Evolutionary conservation across 1,140 invertebrate species (phyloP).

Genomic region (Drosophila ercepeae): DNA sequence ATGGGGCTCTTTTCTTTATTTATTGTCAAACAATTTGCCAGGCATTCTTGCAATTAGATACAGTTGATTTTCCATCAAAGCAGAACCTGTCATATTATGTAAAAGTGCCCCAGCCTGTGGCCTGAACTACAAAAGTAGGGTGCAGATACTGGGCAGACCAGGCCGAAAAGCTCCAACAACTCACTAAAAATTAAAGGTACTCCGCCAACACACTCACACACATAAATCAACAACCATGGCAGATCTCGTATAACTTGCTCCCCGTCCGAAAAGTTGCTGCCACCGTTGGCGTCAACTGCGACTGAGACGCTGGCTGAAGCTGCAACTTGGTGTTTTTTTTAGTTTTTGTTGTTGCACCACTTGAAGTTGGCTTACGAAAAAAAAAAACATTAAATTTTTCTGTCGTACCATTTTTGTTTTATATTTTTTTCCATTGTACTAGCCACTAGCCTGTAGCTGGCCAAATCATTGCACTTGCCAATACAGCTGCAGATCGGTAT

Average conservation of each 20-base stretch:
- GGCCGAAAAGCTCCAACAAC: conserved; percentile 50
- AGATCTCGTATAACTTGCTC: conserved; percentile 74
- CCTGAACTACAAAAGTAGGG: conserved; percentile 8
- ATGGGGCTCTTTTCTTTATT: not conserved
- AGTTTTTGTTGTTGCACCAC: conserved; percentile 46
- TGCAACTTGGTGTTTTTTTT: conserved; percentile 36
- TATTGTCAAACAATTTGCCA: conserved; percentile 9
- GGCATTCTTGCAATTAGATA: conserved; percentile 22
- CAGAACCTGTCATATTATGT: conserved; percentile 5
- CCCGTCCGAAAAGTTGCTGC: conserved; percentile 68
- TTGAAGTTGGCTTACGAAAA: conserved; percentile 60
- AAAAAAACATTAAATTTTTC: conserved; percentile 61
- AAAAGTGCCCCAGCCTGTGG: conserved; percentile 1
- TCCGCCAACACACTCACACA: conserved; percentile 42
- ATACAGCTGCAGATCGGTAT: conserved; percentile 54
- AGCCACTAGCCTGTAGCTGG: conserved; percentile 12
- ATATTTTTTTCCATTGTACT: conserved; percentile 30
- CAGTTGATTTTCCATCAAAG: conserved; percentile 1
- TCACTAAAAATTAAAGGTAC: conserved; percentile 64
- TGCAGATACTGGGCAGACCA: conserved; percentile 2
- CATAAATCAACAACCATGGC: conserved; percentile 55
- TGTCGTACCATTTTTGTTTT: conserved; percentile 19
- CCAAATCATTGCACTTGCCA: conserved; percentile 59
- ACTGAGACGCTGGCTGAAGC: conserved; percentile 1
- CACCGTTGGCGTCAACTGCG: not conserved